Evolutionary conservation across 2,888 invertebrate species (phyloP), one percentile per base, ranked within the genome.

Genomic region (Ectemnius lituratus): DNA sequence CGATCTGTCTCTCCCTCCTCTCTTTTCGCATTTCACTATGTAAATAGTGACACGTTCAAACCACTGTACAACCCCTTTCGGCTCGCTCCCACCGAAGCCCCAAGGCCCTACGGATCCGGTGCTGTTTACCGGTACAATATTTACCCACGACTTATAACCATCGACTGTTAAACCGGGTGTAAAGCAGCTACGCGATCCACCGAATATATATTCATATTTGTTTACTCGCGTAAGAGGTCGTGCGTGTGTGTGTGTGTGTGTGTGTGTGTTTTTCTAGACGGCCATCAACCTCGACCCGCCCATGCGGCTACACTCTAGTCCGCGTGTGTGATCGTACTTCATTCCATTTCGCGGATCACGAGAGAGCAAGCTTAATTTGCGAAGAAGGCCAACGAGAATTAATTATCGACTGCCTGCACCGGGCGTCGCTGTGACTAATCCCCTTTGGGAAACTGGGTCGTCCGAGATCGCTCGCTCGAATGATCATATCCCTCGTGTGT

Each of bases 61-160:
- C 84, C 83, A 62, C 79, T 78, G 75, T 76, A 60, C 80, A 86
- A 86, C 84, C 87, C 87, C 85, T 84, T 83, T 81, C 76, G 75
- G 70, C 76, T 80, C 79, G 58, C 70, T 67, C 71, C 77, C 69
- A 71, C 74, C 75, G 81, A 77, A 81, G 37, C 82, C 82, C 84
- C 71, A 78, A 78, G 79, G 80, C 84, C 79, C 82, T 82, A 80
- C 83, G 82, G 81, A 85, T 86, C 80, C 80, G 76, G 70, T 76
- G 80, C 84, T 88, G 87, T 88, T 88, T 88, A 86, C 88, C 81
- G 75, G 83, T 82, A 87, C 82, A 88, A 88, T 88, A 88, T 88
- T 88, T 88, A 83, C 86, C 81, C 84, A 84, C 83, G 88, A 86
- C 87, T 88, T 88, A 88, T 87, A 86, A 86, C 84, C 86, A 83